phyloP scores from a whole-genome alignment of 37 sponge, comb jelly and placozoan genomes.

The Cliona cf. orientalis region DNA sequence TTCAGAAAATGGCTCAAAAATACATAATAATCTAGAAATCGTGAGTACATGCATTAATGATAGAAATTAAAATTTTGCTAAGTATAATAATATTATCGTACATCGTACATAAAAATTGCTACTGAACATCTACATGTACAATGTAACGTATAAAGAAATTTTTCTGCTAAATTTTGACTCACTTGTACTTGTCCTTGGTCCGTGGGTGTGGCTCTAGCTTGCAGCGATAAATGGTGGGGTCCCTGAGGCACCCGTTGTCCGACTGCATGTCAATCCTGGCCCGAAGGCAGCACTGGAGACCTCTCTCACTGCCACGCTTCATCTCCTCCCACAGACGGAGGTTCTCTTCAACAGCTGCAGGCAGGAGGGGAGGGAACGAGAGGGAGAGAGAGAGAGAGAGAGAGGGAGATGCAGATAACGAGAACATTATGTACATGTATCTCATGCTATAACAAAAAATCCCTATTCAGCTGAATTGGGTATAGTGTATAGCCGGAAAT shows the following conservation, averaged over 20 bases:
- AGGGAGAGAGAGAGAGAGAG: no score
- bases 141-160: no score
- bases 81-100: no score
- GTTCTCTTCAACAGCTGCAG: conserved; percentile 81
- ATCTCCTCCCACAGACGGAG: conserved; percentile 91
- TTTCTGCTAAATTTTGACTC: conserved; percentile 14
- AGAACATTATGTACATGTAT: no score
- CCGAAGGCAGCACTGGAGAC: conserved; percentile 85
- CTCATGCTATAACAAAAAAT: no score
- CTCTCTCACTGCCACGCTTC: conserved; percentile 79
- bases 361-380: no score
- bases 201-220: conserved; percentile 86
- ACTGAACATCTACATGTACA: no score
- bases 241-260: conserved; percentile 94
- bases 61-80: background rate
- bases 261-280: conserved; percentile 91
- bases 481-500: no score
- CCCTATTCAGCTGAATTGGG: no score
- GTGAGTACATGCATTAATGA: background rate
- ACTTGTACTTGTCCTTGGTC: conserved; percentile 94
- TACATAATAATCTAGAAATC: background rate
- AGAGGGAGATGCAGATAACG: no score
- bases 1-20: background rate
- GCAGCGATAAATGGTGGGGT: conserved; percentile 94
- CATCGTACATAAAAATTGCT: no score